Evolutionary conservation across 2,888 invertebrate genomes (phyloP), one percentile per base, ranked within the genome.

Genomic region (Pyralis farinalis): DNA sequence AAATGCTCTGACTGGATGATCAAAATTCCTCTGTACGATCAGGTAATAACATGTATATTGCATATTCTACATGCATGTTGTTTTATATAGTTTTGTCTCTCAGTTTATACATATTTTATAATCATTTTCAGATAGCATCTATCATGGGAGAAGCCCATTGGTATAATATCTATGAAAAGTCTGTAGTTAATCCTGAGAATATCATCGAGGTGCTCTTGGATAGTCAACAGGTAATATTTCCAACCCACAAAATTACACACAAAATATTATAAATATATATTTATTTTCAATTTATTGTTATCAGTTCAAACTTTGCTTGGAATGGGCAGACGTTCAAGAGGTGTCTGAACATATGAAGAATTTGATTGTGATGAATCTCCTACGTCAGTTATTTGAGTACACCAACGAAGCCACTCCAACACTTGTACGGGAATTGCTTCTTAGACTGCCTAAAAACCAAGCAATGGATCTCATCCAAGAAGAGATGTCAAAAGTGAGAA

Each of bases 241-340:
- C n/a, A n/a, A n/a, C n/a, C n/a, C n/a, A n/a, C n/a, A 16, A 16
- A 16, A 3, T 16, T 16, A 16, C 16, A 16, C 16, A 16, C 16
- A 16, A 16, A 16, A 16, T n/a, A n/a, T n/a, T n/a, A n/a, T n/a
- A 16, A 16, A 16, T 3, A 16, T 3, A 16, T 16, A 3, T 16
- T 16, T 16, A 3, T 16, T 16, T 3, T 3, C 16, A 30, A 21
- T 34, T 16, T 27, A 27, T 36, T 43, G 39, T 53, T 43, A 44
- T 45, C 78, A 93, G 90, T 91, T 91, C 47, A 91, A 93, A 53
- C 61, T 94, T 1, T 93, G 95, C 51, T 79, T 94, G 34, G 91
- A 93, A 46, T 95, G 94, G 92, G 90, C 94, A 7, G 91, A 93
- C 34, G 90, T 92, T 7, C 92, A 94, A 49, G 84, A 90, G 11